Percentiles rank a stretch among this genome's conserved stretches.
These are phyloP conservation scores for Telenomus remus DNA, from an alignment of 1,140 invertebrate genomes.

Conservation along the genomic window DNA sequence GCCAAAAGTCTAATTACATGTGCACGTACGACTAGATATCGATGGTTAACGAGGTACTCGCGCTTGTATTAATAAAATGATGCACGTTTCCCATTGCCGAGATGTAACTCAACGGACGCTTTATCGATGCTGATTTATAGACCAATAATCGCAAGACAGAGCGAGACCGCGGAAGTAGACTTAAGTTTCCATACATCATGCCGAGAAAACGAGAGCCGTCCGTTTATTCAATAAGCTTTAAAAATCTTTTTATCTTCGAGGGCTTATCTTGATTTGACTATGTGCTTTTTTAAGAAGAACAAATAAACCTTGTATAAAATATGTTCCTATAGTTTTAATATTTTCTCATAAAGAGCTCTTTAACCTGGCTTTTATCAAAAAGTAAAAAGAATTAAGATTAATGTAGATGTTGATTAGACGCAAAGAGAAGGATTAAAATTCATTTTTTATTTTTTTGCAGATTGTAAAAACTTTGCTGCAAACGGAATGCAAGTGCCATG, in stretches of 20 bases:
- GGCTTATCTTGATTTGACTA: conserved; percentile 23
- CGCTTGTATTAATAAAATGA: conserved; percentile 62
- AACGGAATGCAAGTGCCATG: conserved; percentile 96
- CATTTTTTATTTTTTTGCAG: conserved; percentile 77
- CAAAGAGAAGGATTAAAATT: conserved; percentile 6
- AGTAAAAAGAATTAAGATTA: not conserved
- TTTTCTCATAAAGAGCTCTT: not conserved
- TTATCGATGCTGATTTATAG: conserved; percentile 68
- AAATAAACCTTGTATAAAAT: not conserved
- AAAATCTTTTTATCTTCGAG: conserved; percentile 14
- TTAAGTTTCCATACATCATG: conserved; percentile 35
- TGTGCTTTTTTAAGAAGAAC: not conserved
- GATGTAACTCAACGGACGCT: conserved; percentile 53
- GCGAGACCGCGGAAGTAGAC: conserved; percentile 45
- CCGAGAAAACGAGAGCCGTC: conserved; percentile 24
- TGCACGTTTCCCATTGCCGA: conserved; percentile 43
- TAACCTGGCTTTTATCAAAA: not conserved
- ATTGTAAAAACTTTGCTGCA: conserved; percentile 87
- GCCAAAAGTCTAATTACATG: conserved; percentile 52
- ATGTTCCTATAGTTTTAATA: not conserved
- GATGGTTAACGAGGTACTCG: conserved; percentile 56
- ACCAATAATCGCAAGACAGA: conserved; percentile 64
- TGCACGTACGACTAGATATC: conserved; percentile 30
- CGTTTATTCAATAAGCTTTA: conserved; percentile 14
- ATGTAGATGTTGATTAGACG: not conserved